Evolutionary conservation across 2,888 invertebrate species (phyloP), one percentile per base, ranked within the genome.

Genomic region (Euplexia lucipara): DNA sequence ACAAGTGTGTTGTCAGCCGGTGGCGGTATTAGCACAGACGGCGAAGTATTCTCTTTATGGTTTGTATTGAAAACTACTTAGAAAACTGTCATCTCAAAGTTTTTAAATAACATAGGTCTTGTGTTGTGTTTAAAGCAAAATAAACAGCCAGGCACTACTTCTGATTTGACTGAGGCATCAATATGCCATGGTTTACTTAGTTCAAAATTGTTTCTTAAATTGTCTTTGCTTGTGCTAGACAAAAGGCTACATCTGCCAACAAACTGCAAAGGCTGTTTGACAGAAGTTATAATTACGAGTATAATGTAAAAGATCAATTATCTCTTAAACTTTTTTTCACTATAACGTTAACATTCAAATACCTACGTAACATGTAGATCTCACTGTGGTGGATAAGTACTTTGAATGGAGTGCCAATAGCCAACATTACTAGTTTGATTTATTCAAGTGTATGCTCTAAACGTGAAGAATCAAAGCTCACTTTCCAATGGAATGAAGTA

Each of bases 311-410:
- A n/a, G n/a, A n/a, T n/a, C n/a, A n/a, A n/a, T n/a, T n/a, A n/a
- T n/a, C n/a, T n/a, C n/a, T n/a, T n/a, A n/a, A n/a, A n/a, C n/a
- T n/a, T n/a, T n/a, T n/a, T n/a, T n/a, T n/a, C n/a, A n/a, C n/a
- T n/a, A n/a, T n/a, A n/a, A n/a, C n/a, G n/a, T n/a, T n/a, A n/a
- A n/a, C n/a, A n/a, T n/a, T n/a, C 5, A 26, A 57, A 18, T 5
- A 30, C 9, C n/a, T 26, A 14, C 9, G 26, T n/a, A 20, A 35
- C 22, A 45, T 16, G 10, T 37, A 58, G 37, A 68, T 8, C 18
- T 37, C n/a, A 42, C 14, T 67, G 30, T 3, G 30, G 35, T 20
- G 22, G 30, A 51, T 44, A 30, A 59, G 16, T 37, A 35, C n/a
- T 42, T 39, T 16, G 49, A 57, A 30, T 26, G 9, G 34, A 37